phyloP scores from a whole-genome alignment of 2,888 invertebrate species.

The Plagiodera versicolora region DNA sequence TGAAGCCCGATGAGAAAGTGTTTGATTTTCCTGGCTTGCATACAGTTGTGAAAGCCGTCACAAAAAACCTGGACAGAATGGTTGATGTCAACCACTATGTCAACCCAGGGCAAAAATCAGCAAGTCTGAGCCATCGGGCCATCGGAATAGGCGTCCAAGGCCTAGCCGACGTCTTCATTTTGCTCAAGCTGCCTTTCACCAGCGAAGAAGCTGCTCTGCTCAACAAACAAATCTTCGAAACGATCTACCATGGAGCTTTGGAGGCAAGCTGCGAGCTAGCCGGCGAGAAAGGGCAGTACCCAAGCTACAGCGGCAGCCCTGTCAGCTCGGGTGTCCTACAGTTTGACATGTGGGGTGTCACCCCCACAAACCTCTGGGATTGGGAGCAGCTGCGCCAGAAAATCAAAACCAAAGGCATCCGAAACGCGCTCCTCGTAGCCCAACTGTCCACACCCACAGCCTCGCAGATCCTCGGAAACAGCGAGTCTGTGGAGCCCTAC shows the following conservation, averaged over 20 bases:
- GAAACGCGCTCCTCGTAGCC: slow-evolving; percentile 89
- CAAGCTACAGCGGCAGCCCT: slow-evolving; percentile 85
- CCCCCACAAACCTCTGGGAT: slow-evolving; percentile 84
- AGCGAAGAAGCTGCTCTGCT: slow-evolving; percentile 80
- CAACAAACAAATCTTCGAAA: slow-evolving; percentile 97
- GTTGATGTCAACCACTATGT: slow-evolving; percentile 98
- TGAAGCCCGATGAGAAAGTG: slow-evolving; percentile 70
- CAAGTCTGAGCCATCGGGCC: slow-evolving; percentile 84
- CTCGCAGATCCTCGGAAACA: slow-evolving; percentile 98
- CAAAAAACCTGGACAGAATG: slow-evolving; percentile 92
- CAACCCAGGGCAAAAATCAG: slow-evolving; percentile 81
- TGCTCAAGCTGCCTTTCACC: slow-evolving; percentile 92
- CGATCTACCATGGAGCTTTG: slow-evolving; percentile 94
- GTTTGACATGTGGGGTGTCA: slow-evolving; percentile 96
- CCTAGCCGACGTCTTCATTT: slow-evolving; percentile 92
- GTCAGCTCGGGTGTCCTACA: slow-evolving; percentile 87
- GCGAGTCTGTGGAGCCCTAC: slow-evolving; percentile 97
- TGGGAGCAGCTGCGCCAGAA: slow-evolving; percentile 82
- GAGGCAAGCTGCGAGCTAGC: slow-evolving; percentile 96
- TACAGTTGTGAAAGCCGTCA: slow-evolving; percentile 83
- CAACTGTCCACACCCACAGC: slow-evolving; percentile 99
- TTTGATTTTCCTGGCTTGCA: slow-evolving; percentile 89
- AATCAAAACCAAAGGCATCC: slow-evolving; percentile 84
- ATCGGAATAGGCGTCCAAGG: slow-evolving; percentile 95
- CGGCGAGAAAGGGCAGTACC: slow-evolving; percentile 79